Conservation (phyloP, 2,888 invertebrate species). For the Sthenelais limicola region DNA sequence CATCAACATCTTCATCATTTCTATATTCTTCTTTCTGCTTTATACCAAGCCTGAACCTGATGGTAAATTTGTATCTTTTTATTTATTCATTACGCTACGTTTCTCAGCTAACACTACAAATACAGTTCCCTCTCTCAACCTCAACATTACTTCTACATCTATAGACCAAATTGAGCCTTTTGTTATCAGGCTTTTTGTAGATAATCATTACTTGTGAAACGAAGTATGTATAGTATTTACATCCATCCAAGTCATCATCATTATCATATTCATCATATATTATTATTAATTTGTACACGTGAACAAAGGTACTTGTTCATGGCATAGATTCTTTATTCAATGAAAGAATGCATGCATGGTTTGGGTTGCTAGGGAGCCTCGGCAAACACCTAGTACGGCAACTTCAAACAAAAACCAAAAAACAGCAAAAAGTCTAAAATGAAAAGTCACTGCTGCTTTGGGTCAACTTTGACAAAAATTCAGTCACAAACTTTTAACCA, state of each 20-base stretch:
- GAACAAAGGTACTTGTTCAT: slow-evolving; percentile 13
- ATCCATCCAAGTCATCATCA: slow-evolving; percentile 35
- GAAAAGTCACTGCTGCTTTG: slow-evolving; percentile 18
- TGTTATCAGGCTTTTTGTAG: background rate
- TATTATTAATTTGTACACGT: too few species aligned
- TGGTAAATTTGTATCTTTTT: slow-evolving; percentile 6
- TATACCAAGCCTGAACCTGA: slow-evolving; percentile 24
- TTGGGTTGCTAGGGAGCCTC: slow-evolving; percentile 32
- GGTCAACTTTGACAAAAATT: too few species aligned
- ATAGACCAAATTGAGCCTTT: slow-evolving; percentile 5
- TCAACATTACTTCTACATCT: slow-evolving; percentile 16
- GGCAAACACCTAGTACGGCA: slow-evolving; percentile 5
- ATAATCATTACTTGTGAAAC: slow-evolving; percentile 27
- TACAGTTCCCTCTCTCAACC: slow-evolving; percentile 2
- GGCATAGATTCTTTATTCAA: slow-evolving; percentile 28
- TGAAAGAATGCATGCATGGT: slow-evolving; percentile 36
- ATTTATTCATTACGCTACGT: too few species aligned
- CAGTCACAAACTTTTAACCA: too few species aligned
- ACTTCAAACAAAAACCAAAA: background rate
- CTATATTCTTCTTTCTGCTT: too few species aligned
- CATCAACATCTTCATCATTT: too few species aligned
- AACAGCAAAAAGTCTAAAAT: slow-evolving; percentile 31
- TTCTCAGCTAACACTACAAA: slow-evolving; percentile 20
- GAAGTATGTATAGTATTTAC: slow-evolving; percentile 38
- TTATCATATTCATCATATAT: too few species aligned